These are phyloP conservation scores for Falco naumanni DNA, from an alignment of 2,797 vertebrate genomes.

Conservation along the genomic window DNA sequence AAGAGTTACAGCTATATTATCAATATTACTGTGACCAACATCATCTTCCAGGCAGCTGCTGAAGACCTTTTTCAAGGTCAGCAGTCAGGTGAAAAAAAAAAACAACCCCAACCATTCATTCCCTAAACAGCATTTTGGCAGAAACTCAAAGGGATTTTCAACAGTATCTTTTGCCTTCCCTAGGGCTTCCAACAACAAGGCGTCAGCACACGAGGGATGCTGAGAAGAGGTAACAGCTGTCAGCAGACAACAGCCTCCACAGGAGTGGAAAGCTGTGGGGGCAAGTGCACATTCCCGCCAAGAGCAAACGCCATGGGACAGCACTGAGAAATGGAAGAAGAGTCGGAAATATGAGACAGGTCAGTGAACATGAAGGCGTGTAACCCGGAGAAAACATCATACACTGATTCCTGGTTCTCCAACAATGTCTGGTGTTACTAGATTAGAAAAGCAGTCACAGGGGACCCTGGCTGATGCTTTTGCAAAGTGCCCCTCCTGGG, in stretches of 20 bases:
- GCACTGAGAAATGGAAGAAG: not conserved
- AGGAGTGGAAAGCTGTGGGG: not conserved
- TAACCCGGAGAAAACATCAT: not conserved
- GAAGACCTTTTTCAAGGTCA: not conserved
- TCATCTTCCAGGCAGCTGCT: not conserved
- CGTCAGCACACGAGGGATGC: not conserved
- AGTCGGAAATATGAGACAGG: not conserved
- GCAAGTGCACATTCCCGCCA: not conserved
- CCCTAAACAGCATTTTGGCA: not conserved
- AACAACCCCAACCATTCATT: not conserved
- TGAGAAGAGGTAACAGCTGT: not conserved
- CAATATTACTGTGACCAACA: not conserved
- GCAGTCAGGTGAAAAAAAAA: not conserved
- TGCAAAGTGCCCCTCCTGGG: not conserved
- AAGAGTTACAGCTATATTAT: not conserved
- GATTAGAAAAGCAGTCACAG: constrained; percentile 26
- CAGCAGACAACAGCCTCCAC: not conserved
- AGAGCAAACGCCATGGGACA: not conserved
- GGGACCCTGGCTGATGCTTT: not conserved
- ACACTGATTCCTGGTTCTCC: not conserved
- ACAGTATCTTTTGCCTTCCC: not conserved
- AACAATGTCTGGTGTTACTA: not conserved
- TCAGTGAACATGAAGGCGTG: rapidly evolving
- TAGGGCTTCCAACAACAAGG: not conserved
- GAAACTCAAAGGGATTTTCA: not conserved